phyloP scores from a whole-genome alignment of 2,888 invertebrate species.

The Drosophila tripunctata region DNA sequence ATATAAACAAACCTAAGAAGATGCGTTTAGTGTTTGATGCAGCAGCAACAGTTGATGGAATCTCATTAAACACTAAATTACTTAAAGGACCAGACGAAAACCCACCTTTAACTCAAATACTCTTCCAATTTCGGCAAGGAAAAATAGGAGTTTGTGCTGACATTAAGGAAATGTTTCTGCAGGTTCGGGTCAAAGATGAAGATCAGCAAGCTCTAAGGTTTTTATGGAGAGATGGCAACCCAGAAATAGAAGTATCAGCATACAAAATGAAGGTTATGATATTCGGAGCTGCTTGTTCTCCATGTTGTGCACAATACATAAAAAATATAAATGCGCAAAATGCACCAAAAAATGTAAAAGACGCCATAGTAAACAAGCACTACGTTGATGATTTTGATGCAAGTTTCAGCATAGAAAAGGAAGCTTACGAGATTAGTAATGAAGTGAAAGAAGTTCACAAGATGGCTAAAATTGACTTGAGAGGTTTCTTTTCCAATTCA shows the following conservation, averaged over 20 bases:
- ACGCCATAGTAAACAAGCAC: constrained; percentile 9
- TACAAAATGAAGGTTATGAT: constrained; percentile 7
- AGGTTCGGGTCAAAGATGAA: neutral
- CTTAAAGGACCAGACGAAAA: neutral
- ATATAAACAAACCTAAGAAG: constrained; percentile 3
- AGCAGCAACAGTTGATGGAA: constrained; percentile 2
- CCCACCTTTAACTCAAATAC: neutral
- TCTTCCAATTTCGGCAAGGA: neutral
- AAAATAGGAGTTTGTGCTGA: neutral
- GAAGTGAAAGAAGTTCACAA: constrained; percentile 3
- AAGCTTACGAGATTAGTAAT: neutral
- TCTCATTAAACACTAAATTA: neutral
- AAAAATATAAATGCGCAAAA: constrained; percentile 15
- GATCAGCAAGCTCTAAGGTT: neutral
- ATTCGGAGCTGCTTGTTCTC: constrained; percentile 14
- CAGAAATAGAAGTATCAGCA: neutral
- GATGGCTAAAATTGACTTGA: constrained; percentile 3
- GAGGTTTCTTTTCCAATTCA: constrained; percentile 12
- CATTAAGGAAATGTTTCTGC: neutral
- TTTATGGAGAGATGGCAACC: neutral
- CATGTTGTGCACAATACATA: constrained; percentile 19
- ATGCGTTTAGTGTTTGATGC: constrained; percentile 4
- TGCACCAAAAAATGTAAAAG: neutral
- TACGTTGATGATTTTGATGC: constrained; percentile 21
- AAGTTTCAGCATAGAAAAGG: constrained; percentile 1